Conservation (phyloP, 2,113 vertebrate genomes). For the Saguinus midas region DNA sequence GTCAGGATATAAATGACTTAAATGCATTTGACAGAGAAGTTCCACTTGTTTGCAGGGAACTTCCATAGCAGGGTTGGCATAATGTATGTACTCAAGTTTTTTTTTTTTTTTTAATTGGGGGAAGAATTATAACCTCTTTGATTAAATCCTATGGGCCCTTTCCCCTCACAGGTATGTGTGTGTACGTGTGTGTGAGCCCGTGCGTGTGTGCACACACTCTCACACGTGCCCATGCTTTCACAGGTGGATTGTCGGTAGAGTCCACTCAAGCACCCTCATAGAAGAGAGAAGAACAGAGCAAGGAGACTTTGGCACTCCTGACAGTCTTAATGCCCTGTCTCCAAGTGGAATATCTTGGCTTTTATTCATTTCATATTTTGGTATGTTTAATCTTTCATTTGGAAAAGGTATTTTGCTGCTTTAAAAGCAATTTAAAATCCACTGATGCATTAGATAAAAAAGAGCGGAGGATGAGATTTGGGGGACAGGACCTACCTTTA, state of each 20-base stretch:
- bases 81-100: fast-evolving
- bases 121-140: not conserved
- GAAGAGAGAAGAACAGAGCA: not conserved
- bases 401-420: not conserved
- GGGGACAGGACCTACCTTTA: fast-evolving
- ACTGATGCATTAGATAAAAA: not conserved
- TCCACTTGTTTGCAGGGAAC: no score
- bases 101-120: not conserved
- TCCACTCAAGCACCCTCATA: not conserved
- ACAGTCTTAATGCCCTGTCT: fast-evolving
- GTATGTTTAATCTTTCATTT: not conserved
- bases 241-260: fast-evolving
- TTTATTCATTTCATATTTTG: not conserved
- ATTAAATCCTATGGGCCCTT: not conserved
- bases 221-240: fast-evolving
- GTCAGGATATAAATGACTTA: not conserved
- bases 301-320: fast-evolving
- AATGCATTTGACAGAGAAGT: not conserved
- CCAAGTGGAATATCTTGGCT: not conserved
- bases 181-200: fast-evolving
- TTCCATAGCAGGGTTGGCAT: fast-evolving
- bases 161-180: fast-evolving
- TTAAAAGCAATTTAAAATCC: not conserved
- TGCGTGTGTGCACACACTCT: not conserved
- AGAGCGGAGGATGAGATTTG: no score